Conservation (phyloP, 2,888 invertebrate genomes). For the Sinentomon sp. region DNA sequence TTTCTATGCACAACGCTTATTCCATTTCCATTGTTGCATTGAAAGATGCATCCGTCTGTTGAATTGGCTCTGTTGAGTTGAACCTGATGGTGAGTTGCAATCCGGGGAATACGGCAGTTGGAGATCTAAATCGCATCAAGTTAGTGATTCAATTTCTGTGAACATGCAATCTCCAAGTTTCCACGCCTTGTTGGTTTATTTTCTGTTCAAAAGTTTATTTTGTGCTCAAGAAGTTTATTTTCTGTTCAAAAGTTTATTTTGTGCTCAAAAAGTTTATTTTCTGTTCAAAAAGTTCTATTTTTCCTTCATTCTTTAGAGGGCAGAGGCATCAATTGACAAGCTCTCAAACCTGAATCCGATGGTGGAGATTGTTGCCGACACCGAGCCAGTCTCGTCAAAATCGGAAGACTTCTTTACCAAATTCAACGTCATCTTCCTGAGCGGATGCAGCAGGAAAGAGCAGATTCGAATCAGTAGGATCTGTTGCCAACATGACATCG, state of each 20-base stretch:
- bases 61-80: no score
- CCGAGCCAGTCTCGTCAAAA: constrained; percentile 30
- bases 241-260: constrained; percentile 4
- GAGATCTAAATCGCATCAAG: no score
- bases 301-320: constrained; percentile 30
- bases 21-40: no score
- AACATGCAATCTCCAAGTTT: no score
- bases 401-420: constrained; percentile 35
- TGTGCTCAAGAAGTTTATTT: no score
- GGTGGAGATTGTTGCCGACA: constrained; percentile 39
- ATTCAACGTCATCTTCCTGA: constrained; percentile 52
- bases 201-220: no score
- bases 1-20: no score
- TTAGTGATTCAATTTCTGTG: no score
- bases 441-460: constrained; percentile 39
- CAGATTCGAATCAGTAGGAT: constrained; percentile 42
- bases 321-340: constrained; percentile 45
- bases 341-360: constrained; percentile 73
- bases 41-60: no score
- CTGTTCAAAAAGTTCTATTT: constrained; percentile 2
- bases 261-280: constrained; percentile 12
- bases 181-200: no score
- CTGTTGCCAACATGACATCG: constrained; percentile 41
- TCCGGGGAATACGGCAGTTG: no score
- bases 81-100: no score